Percentiles rank a stretch among this genome's conserved stretches.
Evolutionary conservation across 2,797 vertebrate genomes (phyloP).

Genomic region (Hemitrygon akajei): DNA sequence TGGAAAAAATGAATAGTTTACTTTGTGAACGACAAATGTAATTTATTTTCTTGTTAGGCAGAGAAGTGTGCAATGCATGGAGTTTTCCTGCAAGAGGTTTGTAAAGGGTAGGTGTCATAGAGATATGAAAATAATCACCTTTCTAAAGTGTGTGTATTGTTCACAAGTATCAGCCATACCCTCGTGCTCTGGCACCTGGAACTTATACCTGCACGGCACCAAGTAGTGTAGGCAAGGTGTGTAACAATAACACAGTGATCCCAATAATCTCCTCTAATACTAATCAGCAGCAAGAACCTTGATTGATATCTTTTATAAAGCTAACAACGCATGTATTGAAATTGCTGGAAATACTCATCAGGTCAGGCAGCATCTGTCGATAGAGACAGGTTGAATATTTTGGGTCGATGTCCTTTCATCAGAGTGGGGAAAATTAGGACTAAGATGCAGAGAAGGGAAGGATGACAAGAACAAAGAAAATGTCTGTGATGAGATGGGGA

Average conservation of each 20-base stretch:
- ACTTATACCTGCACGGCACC: neutral
- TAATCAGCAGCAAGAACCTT: neutral
- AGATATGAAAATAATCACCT: neutral
- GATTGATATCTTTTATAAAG: neutral
- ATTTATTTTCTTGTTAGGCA: neutral
- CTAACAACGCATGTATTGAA: too few relatives aligned
- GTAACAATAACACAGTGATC: neutral
- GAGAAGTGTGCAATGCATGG: neutral
- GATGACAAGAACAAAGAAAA: too few relatives aligned
- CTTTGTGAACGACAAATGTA: neutral
- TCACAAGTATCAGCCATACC: neutral
- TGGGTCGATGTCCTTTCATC: too few relatives aligned
- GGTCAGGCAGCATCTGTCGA: too few relatives aligned
- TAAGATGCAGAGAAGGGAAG: too few relatives aligned
- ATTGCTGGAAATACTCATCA: too few relatives aligned
- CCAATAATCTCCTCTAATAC: neutral
- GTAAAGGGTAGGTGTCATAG: neutral
- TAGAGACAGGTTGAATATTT: too few relatives aligned
- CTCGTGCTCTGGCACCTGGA: neutral
- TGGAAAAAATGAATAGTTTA: neutral
- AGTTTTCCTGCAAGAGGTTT: neutral
- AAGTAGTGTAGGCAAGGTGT: neutral
- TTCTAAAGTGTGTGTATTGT: neutral
- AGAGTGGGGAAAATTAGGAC: too few relatives aligned
- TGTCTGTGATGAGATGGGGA: too few relatives aligned